Base-by-base conservation (phyloP, 2,113 vertebrate genomes). In the Apodemus sylvaticus region DNA sequence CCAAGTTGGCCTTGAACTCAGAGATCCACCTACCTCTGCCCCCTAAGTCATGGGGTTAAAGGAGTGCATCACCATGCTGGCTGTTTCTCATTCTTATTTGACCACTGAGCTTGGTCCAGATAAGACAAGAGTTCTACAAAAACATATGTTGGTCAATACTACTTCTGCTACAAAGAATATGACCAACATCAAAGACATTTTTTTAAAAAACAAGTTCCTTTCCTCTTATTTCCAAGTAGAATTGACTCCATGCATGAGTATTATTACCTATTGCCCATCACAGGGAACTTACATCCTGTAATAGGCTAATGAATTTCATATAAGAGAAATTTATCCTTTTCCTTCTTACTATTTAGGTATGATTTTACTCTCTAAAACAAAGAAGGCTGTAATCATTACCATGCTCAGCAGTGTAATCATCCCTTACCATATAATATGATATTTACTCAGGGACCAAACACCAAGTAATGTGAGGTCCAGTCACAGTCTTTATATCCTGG, bases 71-170 rank as follows among this genome's bases (percentile, higher is more conserved):
- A 48, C 45, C 45, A 48, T 7, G 4, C 2, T 3, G 31, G 48
- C 4, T 64, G 64, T 60, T 92, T 93, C 73, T 34, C 62, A 83
- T 94, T 92, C 51, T 83, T 83, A 95, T 73, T 93, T 96, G 79
- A 94, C 62, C 36, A 70, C 55, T 58, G 60, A 92, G 93, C 62
- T 78, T 94, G 53, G n/a, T n/a, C n/a, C n/a, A n/a, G n/a, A n/a
- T n/a, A n/a, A n/a, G n/a, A n/a, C n/a, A n/a, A n/a, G n/a, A n/a
- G n/a, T n/a, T n/a, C n/a, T n/a, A n/a, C n/a, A n/a, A n/a, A n/a
- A n/a, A n/a, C n/a, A n/a, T n/a, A n/a, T 34, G n/a, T 1, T 48
- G 6, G 51, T 82, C 83, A 90, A 77, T 62, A 51, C 11, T 88
- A 42, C n/a, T 96, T 42, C 79, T 88, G 36, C 26, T 17, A 26